Conservation (phyloP, 2,113 vertebrate genomes). For the Spea bombifrons region DNA sequence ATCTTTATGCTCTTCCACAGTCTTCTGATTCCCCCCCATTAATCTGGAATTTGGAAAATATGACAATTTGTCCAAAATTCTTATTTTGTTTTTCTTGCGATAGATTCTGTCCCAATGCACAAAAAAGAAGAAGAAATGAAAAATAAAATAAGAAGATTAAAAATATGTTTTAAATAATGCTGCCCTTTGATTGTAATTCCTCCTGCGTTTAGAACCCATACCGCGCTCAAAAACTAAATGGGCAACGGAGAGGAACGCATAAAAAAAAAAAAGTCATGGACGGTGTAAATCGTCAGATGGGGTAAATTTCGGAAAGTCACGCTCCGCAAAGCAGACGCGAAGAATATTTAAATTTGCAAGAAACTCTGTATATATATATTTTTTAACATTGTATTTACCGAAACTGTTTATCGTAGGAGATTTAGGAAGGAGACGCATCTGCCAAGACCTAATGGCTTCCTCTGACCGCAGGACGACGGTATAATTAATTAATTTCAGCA, state of each 20-base stretch:
- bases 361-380: not conserved
- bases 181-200: not conserved
- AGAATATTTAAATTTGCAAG: slow-evolving; percentile 2
- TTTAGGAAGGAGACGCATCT: not conserved
- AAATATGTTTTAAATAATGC: not conserved
- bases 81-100: no score
- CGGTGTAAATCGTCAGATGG: not conserved
- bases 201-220: not conserved
- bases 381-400: not conserved
- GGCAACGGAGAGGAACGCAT: not conserved
- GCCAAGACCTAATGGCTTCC: slow-evolving; percentile 19
- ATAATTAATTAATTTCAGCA: slow-evolving; percentile 10
- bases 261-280: not conserved
- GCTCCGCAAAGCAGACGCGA: not conserved
- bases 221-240: not conserved
- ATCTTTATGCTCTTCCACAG: no score
- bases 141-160: no score
- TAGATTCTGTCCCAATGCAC: no score
- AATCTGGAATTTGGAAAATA: no score
- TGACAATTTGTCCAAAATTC: no score
- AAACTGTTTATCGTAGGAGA: not conserved
- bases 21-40: no score
- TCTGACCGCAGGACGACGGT: slow-evolving; percentile 12
- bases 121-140: no score
- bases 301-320: not conserved